These are phyloP conservation scores for Podotricha telesiphe DNA, from an alignment of 2,888 invertebrate genomes.

Conservation along the genomic window DNA sequence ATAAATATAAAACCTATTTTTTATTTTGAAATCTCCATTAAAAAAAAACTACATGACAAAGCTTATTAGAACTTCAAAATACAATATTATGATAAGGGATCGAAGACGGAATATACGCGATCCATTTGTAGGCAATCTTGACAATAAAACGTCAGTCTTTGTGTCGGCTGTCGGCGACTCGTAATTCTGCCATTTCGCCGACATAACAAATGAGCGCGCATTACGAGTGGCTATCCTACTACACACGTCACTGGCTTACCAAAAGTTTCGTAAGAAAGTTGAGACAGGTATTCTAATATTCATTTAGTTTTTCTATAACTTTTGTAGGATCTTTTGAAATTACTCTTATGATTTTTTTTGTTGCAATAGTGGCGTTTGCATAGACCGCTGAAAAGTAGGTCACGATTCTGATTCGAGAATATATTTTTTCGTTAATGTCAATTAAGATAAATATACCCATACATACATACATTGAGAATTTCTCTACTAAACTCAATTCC, in stretches of 20 bases:
- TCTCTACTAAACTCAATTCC: no score
- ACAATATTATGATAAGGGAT: conserved; percentile 50
- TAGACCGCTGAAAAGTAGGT: neutral
- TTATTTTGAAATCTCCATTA: neutral
- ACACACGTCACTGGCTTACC: conserved; percentile 56
- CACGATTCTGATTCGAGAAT: neutral
- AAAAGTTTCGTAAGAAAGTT: conserved; percentile 46
- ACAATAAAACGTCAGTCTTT: conserved; percentile 76
- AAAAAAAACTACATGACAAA: conserved; percentile 31
- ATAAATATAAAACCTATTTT: neutral
- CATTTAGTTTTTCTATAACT: conserved; percentile 12
- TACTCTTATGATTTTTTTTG: no score
- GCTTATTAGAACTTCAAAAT: conserved; percentile 33
- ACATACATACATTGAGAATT: neutral
- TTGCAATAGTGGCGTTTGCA: neutral
- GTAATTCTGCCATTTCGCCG: conserved; percentile 70
- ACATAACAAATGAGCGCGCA: conserved; percentile 76
- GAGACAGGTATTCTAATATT: conserved; percentile 20
- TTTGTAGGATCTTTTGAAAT: conserved; percentile 3
- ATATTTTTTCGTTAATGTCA: neutral
- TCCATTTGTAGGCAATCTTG: conserved; percentile 76
- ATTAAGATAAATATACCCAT: neutral
- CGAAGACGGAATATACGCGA: conserved; percentile 61
- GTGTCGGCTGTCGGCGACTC: conserved; percentile 65
- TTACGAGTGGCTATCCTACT: conserved; percentile 63